Evolutionary conservation across 2,113 vertebrate genomes (phyloP).

Genomic region (Rallus limicola): DNA sequence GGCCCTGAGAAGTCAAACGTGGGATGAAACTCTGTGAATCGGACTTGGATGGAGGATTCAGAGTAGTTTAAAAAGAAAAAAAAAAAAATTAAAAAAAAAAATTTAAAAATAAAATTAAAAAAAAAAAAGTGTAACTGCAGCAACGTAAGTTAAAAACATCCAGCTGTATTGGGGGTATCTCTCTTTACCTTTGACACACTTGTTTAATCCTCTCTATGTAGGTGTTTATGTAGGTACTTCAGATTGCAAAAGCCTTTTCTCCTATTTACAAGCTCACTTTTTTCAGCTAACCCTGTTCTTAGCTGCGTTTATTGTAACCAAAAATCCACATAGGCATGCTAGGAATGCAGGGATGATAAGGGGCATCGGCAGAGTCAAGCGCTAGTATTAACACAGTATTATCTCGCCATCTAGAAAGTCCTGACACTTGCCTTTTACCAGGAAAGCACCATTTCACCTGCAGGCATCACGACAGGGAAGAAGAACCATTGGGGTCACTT

Average conservation of each 20-base stretch:
- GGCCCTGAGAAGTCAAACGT: slow-evolving; percentile 34
- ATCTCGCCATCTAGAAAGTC: neutral
- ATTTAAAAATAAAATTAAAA: too few species aligned
- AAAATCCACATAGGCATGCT: slow-evolving; percentile 70
- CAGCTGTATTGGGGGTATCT: slow-evolving; percentile 47
- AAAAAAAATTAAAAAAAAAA: slow-evolving; percentile 37
- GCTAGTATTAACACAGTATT: slow-evolving; percentile 18
- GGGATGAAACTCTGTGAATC: slow-evolving; percentile 35
- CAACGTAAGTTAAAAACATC: slow-evolving; percentile 59
- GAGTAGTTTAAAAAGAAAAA: neutral
- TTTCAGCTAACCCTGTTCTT: slow-evolving; percentile 59
- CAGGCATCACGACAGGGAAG: neutral
- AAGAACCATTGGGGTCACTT: neutral
- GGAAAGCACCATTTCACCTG: slow-evolving; percentile 19
- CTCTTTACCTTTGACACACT: slow-evolving; percentile 68
- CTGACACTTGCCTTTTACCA: slow-evolving; percentile 41
- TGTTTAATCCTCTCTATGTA: slow-evolving; percentile 68
- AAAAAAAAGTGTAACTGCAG: slow-evolving; percentile 38
- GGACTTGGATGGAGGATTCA: slow-evolving; percentile 33
- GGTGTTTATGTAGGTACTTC: slow-evolving; percentile 70
- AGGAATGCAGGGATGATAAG: slow-evolving; percentile 42
- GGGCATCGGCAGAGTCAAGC: slow-evolving; percentile 16
- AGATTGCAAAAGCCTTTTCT: slow-evolving; percentile 70
- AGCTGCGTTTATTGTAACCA: slow-evolving; percentile 76
- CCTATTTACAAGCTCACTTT: slow-evolving; percentile 52